Evolutionary conservation across 2,888 invertebrate genomes (phyloP).

Genomic region (Drosophila lacicola): DNA sequence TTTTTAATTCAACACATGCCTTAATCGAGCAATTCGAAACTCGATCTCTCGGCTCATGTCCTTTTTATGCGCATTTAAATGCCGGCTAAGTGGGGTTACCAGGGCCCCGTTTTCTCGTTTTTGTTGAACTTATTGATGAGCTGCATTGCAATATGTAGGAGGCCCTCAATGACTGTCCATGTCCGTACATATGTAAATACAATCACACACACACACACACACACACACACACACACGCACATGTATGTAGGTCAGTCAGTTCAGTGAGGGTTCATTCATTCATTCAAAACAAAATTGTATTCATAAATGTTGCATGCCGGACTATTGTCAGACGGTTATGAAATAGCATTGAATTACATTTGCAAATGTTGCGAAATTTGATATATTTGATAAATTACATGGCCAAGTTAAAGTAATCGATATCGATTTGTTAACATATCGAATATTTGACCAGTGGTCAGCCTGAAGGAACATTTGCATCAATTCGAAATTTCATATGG

Average conservation of each 20-base stretch:
- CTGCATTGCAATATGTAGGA: slow-evolving; percentile 21
- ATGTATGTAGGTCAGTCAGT: slow-evolving; percentile 42
- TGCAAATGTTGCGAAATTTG: slow-evolving; percentile 73
- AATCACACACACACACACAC: not conserved
- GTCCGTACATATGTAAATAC: not conserved
- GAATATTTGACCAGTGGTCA: slow-evolving; percentile 15
- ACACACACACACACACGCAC: not conserved
- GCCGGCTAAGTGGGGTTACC: slow-evolving; percentile 69
- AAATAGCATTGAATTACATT: slow-evolving; percentile 71
- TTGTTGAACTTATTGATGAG: slow-evolving; percentile 48
- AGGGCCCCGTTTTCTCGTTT: slow-evolving; percentile 11
- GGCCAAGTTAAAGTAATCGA: slow-evolving; percentile 30
- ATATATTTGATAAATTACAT: slow-evolving; percentile 61
- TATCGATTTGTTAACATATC: slow-evolving; percentile 33
- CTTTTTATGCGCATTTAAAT: slow-evolving; percentile 61
- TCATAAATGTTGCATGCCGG: slow-evolving; percentile 41
- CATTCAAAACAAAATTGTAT: slow-evolving; percentile 25
- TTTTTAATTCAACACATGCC: slow-evolving; percentile 83
- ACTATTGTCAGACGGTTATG: slow-evolving; percentile 57
- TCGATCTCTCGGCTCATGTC: slow-evolving; percentile 64
- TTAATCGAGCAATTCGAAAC: slow-evolving; percentile 78
- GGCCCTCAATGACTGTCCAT: slow-evolving; percentile 5
- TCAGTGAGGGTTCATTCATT: slow-evolving; percentile 53
- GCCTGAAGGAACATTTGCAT: not conserved
- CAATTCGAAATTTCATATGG: not conserved